These are phyloP conservation scores for Neosilurus hyrtlii DNA, from an alignment of 2,797 vertebrate species.

Conservation along the genomic window DNA sequence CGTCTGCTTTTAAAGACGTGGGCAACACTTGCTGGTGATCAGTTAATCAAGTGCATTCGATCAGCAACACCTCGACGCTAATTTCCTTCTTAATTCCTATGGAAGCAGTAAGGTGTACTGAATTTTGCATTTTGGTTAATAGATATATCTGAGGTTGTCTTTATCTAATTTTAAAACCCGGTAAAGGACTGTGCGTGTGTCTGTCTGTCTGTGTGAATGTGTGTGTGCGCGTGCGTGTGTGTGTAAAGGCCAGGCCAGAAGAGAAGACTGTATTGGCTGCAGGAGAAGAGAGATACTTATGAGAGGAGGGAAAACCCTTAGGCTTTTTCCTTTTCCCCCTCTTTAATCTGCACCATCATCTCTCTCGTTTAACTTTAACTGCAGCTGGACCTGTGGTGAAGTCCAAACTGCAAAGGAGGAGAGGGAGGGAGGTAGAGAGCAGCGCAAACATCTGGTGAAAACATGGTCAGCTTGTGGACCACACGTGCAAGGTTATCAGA, in stretches of 20 bases:
- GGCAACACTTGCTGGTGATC: too few species aligned
- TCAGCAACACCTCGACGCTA: too few species aligned
- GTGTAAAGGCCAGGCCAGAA: not conserved
- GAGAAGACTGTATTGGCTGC: not conserved
- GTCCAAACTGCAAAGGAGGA: constrained; percentile 47
- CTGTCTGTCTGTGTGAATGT: too few species aligned
- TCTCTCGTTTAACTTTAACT: constrained; percentile 58
- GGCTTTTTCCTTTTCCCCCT: constrained; percentile 19
- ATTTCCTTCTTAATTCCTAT: too few species aligned
- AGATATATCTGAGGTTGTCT: too few species aligned
- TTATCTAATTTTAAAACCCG: too few species aligned
- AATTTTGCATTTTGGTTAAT: too few species aligned
- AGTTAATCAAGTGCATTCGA: too few species aligned
- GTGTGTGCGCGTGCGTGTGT: too few species aligned
- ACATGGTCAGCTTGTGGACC: constrained; percentile 39
- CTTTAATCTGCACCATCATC: constrained; percentile 41
- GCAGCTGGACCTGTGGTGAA: constrained; percentile 59
- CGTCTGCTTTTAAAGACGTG: too few species aligned
- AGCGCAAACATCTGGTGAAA: constrained; percentile 44
- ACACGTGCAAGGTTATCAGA: constrained; percentile 18
- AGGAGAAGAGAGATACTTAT: constrained; percentile 32
- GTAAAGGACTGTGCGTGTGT: too few species aligned
- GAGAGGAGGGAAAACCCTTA: constrained; percentile 24
- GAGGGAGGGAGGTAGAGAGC: constrained; percentile 24
- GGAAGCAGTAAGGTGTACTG: too few species aligned